Percentiles rank a stretch among this genome's conserved stretches.
phyloP scores from a whole-genome alignment of 2,888 invertebrate genomes.

The Endomychus coccineus region DNA sequence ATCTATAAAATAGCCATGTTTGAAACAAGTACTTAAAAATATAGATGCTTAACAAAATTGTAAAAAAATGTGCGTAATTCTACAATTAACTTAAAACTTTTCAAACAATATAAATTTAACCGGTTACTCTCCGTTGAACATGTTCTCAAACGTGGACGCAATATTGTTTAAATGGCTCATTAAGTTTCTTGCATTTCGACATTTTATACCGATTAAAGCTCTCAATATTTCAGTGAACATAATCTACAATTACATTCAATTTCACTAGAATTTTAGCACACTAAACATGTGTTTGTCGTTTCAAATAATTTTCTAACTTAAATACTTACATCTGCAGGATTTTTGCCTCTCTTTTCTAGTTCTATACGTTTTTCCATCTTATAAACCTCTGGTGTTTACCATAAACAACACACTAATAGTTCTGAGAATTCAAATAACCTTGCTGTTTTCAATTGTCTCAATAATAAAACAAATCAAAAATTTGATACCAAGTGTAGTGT shows the following conservation, averaged over 20 bases:
- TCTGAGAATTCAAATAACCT: slow-evolving; percentile 7
- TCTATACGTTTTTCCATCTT: slow-evolving; percentile 92
- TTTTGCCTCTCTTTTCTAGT: slow-evolving; percentile 87
- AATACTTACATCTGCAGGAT: slow-evolving; percentile 76
- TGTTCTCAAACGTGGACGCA: too few species aligned
- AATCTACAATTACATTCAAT: background rate
- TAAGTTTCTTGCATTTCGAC: too few species aligned
- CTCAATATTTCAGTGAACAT: background rate
- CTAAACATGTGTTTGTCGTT: slow-evolving; percentile 17
- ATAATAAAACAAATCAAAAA: slow-evolving; percentile 15
- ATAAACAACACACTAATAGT: slow-evolving; percentile 9
- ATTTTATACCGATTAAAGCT: too few species aligned
- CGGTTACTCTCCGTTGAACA: too few species aligned
- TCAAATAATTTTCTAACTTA: slow-evolving; percentile 9
- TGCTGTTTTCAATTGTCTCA: slow-evolving; percentile 3
- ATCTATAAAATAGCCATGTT: slow-evolving; percentile 57
- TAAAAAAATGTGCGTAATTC: slow-evolving; percentile 6
- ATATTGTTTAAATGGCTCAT: too few species aligned
- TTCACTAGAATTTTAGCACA: slow-evolving; percentile 1
- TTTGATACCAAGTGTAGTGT: slow-evolving; percentile 17
- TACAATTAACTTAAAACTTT: too few species aligned
- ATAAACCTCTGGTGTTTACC: slow-evolving; percentile 14
- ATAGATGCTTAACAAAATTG: background rate
- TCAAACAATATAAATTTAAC: too few species aligned
- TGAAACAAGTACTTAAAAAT: slow-evolving; percentile 50